A percentile compares a stretch with the other conserved stretches of the same genome.
Conservation (phyloP, 2,888 invertebrate species). For the Mechanitis messenoides region DNA sequence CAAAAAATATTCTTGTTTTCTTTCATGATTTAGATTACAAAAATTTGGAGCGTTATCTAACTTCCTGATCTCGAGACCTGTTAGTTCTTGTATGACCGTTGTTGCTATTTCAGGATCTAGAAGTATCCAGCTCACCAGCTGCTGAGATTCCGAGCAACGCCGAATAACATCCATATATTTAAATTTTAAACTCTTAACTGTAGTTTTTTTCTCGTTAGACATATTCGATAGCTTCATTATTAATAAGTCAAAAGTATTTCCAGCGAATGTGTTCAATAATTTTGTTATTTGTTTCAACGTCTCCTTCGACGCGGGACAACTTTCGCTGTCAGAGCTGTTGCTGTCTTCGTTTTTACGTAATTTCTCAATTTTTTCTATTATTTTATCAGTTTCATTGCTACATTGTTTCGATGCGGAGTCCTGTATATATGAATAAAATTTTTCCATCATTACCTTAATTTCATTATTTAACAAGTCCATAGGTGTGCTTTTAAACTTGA, state of each 20-base stretch:
- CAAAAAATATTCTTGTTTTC: constrained; percentile 56
- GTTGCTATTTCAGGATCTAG: constrained; percentile 55
- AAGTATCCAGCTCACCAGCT: constrained; percentile 54
- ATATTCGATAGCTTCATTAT: constrained; percentile 60
- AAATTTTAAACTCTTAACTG: constrained; percentile 57
- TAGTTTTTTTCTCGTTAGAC: constrained; percentile 51
- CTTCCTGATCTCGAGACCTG: constrained; percentile 49
- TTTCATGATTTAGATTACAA: constrained; percentile 42
- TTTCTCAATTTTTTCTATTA: constrained; percentile 56
- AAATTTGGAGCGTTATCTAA: constrained; percentile 49
- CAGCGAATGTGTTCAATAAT: constrained; percentile 49
- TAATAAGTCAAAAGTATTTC: constrained; percentile 57
- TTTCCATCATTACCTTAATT: constrained; percentile 58
- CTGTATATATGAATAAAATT: constrained; percentile 60
- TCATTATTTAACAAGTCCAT: constrained; percentile 56
- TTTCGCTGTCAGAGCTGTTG: constrained; percentile 43
- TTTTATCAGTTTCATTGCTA: constrained; percentile 45
- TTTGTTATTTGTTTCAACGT: constrained; percentile 54
- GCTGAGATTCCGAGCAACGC: constrained; percentile 56
- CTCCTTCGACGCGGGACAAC: constrained; percentile 47
- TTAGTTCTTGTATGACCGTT: constrained; percentile 57
- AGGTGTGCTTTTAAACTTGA: constrained; percentile 58
- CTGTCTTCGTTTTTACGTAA: constrained; percentile 39
- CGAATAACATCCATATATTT: constrained; percentile 60
- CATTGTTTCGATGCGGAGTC: constrained; percentile 53